phyloP scores from a whole-genome alignment of 2,797 vertebrate genomes.

The Onychomys leucogaster region DNA sequence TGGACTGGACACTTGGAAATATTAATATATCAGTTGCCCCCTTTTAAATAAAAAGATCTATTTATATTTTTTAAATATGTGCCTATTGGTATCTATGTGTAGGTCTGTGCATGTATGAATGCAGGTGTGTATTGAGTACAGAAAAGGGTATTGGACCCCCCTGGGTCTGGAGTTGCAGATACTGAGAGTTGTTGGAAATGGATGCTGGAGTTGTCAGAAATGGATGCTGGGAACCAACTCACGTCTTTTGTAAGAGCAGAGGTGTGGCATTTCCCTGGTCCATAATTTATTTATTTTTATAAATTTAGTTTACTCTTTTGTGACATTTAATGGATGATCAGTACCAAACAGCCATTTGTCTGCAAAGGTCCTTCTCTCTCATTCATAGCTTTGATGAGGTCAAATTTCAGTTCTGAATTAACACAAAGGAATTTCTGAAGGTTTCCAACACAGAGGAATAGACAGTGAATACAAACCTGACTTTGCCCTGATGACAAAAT shows the following conservation, averaged over 20 bases:
- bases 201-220: neutral
- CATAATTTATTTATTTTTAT: neutral
- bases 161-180: neutral
- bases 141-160: neutral
- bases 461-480: neutral
- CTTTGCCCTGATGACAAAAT: neutral
- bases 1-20: slow-evolving; percentile 13
- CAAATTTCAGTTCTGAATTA: slow-evolving; percentile 50
- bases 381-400: slow-evolving; percentile 31
- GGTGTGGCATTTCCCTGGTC: neutral
- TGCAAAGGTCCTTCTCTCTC: neutral
- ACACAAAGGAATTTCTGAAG: slow-evolving; percentile 17
- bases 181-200: neutral
- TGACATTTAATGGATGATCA: slow-evolving; percentile 16
- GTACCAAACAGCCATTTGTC: slow-evolving; percentile 35
- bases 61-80: neutral
- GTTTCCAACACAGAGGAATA: neutral
- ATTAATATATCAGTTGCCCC: slow-evolving; percentile 40
- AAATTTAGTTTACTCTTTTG: slow-evolving; percentile 60
- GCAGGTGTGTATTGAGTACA: neutral
- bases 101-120: neutral
- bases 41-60: neutral
- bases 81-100: neutral
- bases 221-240: neutral
- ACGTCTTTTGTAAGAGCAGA: neutral